Conservation (phyloP, 2,888 invertebrate genomes). For the Taphrorychus bicolor region DNA sequence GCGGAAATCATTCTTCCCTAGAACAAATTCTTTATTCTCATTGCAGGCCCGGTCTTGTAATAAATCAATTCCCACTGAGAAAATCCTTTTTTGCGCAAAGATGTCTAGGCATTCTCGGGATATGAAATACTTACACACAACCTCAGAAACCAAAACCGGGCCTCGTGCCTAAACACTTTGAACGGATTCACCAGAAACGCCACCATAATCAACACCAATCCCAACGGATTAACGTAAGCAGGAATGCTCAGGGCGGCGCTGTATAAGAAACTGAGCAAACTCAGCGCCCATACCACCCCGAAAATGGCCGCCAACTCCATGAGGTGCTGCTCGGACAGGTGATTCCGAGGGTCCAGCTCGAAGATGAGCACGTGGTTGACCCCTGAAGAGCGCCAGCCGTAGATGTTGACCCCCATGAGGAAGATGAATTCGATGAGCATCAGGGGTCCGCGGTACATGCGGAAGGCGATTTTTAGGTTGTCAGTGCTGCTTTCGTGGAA, state of each 20-base stretch:
- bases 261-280: conserved; percentile 71
- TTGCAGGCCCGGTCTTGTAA: not conserved
- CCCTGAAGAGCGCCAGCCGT: conserved; percentile 82
- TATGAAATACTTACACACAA: conserved; percentile 65
- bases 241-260: conserved; percentile 72
- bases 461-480: conserved; percentile 73
- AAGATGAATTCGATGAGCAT: conserved; percentile 78
- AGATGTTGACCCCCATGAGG: conserved; percentile 80
- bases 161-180: conserved; percentile 76
- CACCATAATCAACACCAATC: conserved; percentile 71
- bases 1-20: conserved; percentile 71
- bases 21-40: not conserved
- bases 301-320: conserved; percentile 81
- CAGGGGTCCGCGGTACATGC: conserved; percentile 81
- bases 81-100: too few relatives aligned
- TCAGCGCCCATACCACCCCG: conserved; percentile 77
- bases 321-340: conserved; percentile 76
- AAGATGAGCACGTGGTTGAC: conserved; percentile 87
- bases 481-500: conserved; percentile 62
- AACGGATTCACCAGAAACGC: conserved; percentile 79
- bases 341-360: conserved; percentile 81
- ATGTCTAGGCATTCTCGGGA: too few relatives aligned
- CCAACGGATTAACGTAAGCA: conserved; percentile 78
- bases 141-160: conserved; percentile 76
- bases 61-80: too few relatives aligned